These are phyloP conservation scores for Orchestia grillus DNA, from an alignment of 1,140 invertebrate species.

Conservation along the genomic window DNA sequence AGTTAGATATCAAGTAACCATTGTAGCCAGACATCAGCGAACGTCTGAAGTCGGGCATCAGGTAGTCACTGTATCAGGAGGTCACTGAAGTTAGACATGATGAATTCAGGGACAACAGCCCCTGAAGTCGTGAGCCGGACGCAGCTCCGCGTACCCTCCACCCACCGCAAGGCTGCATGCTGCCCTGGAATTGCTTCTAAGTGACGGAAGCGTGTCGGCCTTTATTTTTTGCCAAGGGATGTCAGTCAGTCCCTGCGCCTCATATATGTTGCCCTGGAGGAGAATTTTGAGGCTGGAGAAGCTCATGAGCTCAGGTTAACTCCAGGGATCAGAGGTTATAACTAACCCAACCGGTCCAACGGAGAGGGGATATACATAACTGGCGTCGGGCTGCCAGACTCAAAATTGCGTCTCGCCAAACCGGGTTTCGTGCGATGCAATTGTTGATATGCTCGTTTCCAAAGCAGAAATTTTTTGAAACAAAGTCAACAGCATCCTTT, in stretches of 20 bases:
- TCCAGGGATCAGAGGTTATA: conserved; percentile 7
- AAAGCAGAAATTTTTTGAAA: not conserved
- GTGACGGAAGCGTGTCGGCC: not conserved
- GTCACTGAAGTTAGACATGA: no score
- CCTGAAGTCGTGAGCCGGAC: not conserved
- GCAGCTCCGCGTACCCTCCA: not conserved
- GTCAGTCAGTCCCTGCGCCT: not conserved
- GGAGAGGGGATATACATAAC: not conserved
- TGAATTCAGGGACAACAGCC: not conserved
- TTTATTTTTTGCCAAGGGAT: conserved; percentile 1
- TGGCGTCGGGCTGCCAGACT: not conserved
- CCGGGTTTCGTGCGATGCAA: not conserved
- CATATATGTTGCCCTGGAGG: conserved; percentile 6
- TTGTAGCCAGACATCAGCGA: no score
- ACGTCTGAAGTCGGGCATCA: no score
- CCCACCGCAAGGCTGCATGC: not conserved
- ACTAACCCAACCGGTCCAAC: conserved; percentile 5
- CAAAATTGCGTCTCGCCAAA: not conserved
- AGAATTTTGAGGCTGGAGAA: not conserved
- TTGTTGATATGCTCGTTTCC: not conserved
- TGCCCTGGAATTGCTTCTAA: not conserved
- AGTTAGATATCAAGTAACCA: no score
- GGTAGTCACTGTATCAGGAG: no score
- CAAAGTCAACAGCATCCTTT: not conserved
- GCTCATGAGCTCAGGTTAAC: not conserved